Conservation (phyloP, 2,797 vertebrate genomes). For the Sebastes hopkinsi region DNA sequence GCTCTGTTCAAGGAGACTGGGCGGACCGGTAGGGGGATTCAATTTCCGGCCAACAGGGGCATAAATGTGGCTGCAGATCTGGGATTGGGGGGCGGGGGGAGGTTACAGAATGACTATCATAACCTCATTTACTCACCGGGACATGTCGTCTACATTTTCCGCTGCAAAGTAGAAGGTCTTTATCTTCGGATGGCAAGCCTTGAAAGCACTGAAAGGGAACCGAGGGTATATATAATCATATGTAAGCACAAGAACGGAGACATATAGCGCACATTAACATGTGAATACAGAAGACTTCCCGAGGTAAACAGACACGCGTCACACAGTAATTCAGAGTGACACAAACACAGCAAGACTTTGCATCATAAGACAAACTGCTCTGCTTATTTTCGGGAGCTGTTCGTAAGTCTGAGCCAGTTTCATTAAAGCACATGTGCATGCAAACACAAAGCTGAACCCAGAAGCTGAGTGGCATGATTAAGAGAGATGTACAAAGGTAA, state of each 20-base stretch:
- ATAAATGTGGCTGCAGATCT: conserved; percentile 20
- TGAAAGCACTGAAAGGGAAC: conserved; percentile 90
- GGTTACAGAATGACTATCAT: conserved; percentile 33
- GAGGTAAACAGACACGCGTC: conserved; percentile 14
- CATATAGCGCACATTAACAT: conserved; percentile 51
- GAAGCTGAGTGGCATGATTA: conserved; percentile 1
- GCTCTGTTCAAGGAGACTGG: conserved; percentile 27
- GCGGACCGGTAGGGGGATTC: conserved; percentile 18
- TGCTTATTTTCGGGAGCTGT: background rate
- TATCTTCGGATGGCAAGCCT: conserved; percentile 99
- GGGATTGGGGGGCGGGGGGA: background rate
- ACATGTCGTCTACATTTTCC: conserved; percentile 99
- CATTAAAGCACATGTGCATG: background rate
- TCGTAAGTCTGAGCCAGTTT: background rate
- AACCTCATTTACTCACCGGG: conserved; percentile 87
- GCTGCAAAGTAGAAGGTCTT: conserved; percentile 99
- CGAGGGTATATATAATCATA: conserved; percentile 41
- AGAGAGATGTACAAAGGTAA: background rate
- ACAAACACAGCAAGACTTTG: conserved; percentile 20
- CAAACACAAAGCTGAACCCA: conserved; percentile 1
- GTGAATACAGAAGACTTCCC: conserved; percentile 25
- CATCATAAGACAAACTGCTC: conserved; percentile 9
- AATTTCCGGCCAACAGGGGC: conserved; percentile 27
- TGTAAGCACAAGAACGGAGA: conserved; percentile 20
- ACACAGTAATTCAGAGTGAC: conserved; percentile 11